Evolutionary conservation across 1,140 invertebrate genomes (phyloP).

Genomic region (Portunus trituberculatus): DNA sequence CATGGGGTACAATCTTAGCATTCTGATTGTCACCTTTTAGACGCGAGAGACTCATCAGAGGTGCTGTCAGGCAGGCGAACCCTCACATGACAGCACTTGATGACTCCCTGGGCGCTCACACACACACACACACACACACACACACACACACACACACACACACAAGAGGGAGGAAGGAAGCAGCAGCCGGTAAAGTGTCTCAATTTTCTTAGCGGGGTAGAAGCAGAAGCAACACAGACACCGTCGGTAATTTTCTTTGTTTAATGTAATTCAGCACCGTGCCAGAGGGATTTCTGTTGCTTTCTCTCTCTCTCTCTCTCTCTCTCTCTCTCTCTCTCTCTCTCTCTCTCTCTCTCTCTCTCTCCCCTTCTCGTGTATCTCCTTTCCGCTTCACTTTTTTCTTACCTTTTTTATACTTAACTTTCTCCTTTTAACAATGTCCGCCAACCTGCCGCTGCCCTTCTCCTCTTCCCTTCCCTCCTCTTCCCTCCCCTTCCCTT

Average conservation of each 20-base stretch:
- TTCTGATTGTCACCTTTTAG: no score
- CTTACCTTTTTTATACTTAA: neutral
- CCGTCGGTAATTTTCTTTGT: neutral
- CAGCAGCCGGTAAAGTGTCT: neutral
- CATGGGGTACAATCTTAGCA: no score
- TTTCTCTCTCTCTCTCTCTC: neutral
- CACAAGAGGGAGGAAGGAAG: neutral
- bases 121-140: no score
- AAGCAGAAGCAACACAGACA: neutral
- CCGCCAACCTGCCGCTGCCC: neutral
- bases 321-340: neutral
- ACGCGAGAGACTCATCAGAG: no score
- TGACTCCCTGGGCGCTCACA: no score
- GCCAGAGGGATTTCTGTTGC: neutral
- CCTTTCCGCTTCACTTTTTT: neutral
- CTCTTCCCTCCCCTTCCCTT: no score
- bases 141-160: no score
- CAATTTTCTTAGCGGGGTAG: neutral
- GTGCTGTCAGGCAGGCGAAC: no score
- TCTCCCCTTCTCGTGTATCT: neutral
- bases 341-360: neutral
- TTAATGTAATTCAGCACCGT: constrained; percentile 1
- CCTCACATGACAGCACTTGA: no score
- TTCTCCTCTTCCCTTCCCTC: no score
- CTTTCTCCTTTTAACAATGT: neutral